Conservation (phyloP, 2,888 invertebrate genomes). For the Muschampia plurimacula region DNA sequence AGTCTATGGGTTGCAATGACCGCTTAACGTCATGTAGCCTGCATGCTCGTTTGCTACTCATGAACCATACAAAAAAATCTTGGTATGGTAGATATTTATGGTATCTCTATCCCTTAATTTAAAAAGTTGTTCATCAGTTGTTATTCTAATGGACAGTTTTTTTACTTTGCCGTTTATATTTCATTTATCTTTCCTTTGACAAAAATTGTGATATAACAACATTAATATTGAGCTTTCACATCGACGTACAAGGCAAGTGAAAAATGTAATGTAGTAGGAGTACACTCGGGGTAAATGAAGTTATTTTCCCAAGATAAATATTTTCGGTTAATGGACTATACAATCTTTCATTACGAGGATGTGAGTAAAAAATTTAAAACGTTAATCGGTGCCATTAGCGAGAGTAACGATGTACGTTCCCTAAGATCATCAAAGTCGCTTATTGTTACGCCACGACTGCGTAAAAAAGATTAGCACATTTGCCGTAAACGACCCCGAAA, state of each 20-base stretch:
- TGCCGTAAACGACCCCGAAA: constrained; percentile 81
- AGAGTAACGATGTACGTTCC: constrained; percentile 64
- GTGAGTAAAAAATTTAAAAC: constrained; percentile 50
- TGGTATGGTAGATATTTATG: no score
- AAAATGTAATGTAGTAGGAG: constrained; percentile 47
- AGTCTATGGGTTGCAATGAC: no score
- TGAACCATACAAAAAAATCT: no score
- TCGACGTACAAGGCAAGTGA: constrained; percentile 32
- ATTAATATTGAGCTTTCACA: constrained; percentile 13
- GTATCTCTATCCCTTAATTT: no score
- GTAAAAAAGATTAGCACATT: constrained; percentile 84
- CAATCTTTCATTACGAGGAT: constrained; percentile 17
- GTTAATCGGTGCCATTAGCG: constrained; percentile 70
- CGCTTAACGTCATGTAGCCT: no score
- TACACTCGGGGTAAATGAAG: constrained; percentile 44
- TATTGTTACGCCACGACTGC: constrained; percentile 61
- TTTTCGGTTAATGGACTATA: constrained; percentile 16
- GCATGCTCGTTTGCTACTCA: no score
- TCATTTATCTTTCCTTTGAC: background rate
- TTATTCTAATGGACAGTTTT: background rate
- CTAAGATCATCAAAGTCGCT: constrained; percentile 66
- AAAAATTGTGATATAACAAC: constrained; percentile 17
- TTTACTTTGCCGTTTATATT: background rate
- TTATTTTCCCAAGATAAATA: constrained; percentile 49
- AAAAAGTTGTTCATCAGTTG: no score